Percentiles rank a stretch among this genome's conserved stretches.
Evolutionary conservation across 2,888 invertebrate species (phyloP).

Genomic region (Candidula unifasciata): DNA sequence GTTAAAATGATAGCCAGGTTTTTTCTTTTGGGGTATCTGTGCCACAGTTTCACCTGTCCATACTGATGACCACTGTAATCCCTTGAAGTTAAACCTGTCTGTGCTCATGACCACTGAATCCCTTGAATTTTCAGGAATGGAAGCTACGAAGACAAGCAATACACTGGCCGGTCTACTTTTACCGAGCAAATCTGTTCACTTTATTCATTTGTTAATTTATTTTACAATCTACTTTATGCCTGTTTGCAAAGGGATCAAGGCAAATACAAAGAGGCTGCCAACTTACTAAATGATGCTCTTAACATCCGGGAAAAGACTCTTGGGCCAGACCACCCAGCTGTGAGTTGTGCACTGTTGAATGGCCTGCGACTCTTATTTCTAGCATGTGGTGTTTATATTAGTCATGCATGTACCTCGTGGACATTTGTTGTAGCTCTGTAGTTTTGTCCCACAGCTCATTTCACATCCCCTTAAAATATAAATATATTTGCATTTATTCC

Average conservation of each 20-base stretch:
- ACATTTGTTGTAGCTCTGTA: slow-evolving; percentile 1
- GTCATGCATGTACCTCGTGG: slow-evolving; percentile 21
- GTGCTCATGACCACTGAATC: no score
- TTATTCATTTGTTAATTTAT: background rate
- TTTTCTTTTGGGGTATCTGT: no score
- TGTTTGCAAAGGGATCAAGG: slow-evolving; percentile 91
- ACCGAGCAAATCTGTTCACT: background rate
- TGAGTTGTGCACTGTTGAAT: slow-evolving; percentile 74
- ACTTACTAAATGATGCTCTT: slow-evolving; percentile 96
- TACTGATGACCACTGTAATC: no score
- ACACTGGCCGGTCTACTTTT: no score
- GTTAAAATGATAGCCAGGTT: no score
- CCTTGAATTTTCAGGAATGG: no score
- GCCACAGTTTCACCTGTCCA: no score
- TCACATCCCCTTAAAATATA: background rate
- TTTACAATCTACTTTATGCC: slow-evolving; percentile 1
- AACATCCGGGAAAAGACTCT: slow-evolving; percentile 98
- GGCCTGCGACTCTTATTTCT: slow-evolving; percentile 32
- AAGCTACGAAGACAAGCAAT: no score
- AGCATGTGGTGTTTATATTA: slow-evolving; percentile 30
- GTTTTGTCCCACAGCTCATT: background rate
- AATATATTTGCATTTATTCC: background rate
- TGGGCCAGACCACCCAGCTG: slow-evolving; percentile 99
- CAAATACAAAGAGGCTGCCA: slow-evolving; percentile 99
- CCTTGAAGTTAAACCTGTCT: no score